A percentile compares a stretch with the other conserved stretches of the same genome.
phyloP scores from a whole-genome alignment of 2,888 invertebrate species.

The Pherbina coryleti region DNA sequence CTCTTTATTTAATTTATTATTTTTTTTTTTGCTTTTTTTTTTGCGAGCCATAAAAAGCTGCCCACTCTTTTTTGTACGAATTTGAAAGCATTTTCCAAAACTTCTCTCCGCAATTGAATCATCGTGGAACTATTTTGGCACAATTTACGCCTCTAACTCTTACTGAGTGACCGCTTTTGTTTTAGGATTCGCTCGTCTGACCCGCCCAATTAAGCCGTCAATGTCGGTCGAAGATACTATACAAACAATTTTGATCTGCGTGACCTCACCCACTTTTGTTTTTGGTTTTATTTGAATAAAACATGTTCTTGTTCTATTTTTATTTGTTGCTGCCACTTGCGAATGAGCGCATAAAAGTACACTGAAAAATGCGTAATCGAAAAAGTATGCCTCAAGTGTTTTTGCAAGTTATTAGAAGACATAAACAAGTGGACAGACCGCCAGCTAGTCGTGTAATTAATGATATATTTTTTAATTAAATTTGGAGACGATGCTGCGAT shows the following conservation, averaged over 20 bases:
- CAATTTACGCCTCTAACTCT: not conserved
- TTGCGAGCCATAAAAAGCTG: not conserved
- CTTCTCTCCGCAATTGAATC: not conserved
- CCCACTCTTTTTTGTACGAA: not conserved
- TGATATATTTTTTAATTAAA: too few relatives aligned
- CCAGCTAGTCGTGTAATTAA: not conserved
- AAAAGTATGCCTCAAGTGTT: conserved; percentile 1
- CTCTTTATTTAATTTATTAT: not conserved
- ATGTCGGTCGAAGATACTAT: not conserved
- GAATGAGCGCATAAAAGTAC: not conserved
- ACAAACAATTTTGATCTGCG: conserved; percentile 27
- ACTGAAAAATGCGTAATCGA: not conserved
- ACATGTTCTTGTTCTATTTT: not conserved
- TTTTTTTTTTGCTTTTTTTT: not conserved
- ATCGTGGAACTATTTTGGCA: not conserved
- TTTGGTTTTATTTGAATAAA: not conserved
- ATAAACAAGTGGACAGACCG: not conserved
- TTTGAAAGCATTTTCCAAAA: not conserved
- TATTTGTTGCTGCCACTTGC: not conserved
- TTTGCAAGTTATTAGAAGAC: not conserved
- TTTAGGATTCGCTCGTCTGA: not conserved
- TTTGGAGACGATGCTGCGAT: too few relatives aligned
- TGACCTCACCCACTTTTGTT: conserved; percentile 41
- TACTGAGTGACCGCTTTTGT: not conserved
- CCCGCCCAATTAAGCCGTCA: conserved; percentile 37